Percentiles rank a stretch among this genome's conserved stretches.
phyloP scores from a whole-genome alignment of 2,888 invertebrate species.

The Lampropteryx suffumata region DNA sequence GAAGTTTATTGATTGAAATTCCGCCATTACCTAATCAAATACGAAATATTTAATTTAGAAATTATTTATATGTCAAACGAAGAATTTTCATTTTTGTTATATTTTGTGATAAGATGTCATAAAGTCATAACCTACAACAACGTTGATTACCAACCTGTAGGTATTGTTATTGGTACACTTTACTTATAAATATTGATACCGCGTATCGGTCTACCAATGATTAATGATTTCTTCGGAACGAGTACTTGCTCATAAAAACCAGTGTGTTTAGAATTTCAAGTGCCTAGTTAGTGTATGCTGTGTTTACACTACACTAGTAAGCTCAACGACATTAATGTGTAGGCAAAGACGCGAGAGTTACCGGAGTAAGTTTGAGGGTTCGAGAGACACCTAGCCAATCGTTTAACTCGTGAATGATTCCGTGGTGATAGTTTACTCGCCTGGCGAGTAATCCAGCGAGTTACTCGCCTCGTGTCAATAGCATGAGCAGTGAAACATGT shows the following conservation, averaged over 20 bases:
- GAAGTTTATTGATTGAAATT: too few species aligned
- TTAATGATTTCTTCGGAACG: slow-evolving; percentile 16
- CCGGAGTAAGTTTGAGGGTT: too few species aligned
- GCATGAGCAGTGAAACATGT: too few species aligned
- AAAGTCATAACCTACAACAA: too few species aligned
- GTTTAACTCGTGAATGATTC: neutral
- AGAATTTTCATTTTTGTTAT: too few species aligned
- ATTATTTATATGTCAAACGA: too few species aligned
- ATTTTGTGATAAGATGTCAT: too few species aligned
- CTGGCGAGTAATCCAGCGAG: neutral
- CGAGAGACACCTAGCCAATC: neutral
- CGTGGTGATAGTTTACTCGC: neutral
- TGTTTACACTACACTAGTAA: neutral
- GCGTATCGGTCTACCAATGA: slow-evolving; percentile 18
- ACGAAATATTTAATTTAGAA: too few species aligned
- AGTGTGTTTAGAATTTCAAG: slow-evolving; percentile 19
- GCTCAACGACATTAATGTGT: too few species aligned
- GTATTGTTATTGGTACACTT: slow-evolving; percentile 18
- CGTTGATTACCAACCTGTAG: too few species aligned
- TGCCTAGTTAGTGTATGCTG: neutral
- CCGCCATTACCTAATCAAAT: too few species aligned
- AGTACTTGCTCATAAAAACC: slow-evolving; percentile 11
- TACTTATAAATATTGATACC: slow-evolving; percentile 46
- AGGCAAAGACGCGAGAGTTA: too few species aligned
- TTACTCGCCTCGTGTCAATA: slow-evolving; percentile 9